phyloP scores from a whole-genome alignment of 2,888 invertebrate species.

The Deladenus siricidicola region DNA sequence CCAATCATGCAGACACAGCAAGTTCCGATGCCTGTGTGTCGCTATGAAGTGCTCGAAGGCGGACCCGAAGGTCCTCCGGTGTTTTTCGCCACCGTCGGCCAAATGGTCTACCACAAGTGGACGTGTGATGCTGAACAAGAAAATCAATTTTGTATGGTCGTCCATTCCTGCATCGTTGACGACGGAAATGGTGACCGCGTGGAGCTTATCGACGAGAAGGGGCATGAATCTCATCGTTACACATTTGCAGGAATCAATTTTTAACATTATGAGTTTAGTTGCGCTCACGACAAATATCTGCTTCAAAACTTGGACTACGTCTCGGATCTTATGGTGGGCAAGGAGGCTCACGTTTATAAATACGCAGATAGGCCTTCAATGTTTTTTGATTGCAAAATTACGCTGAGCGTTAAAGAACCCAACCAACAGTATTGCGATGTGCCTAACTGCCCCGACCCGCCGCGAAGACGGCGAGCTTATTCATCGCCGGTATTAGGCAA shows the following conservation, averaged over 20 bases:
- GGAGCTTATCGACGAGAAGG: conserved; percentile 45
- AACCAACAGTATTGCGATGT: conserved; percentile 34
- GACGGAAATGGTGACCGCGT: conserved; percentile 51
- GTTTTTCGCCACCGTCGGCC: conserved; percentile 47
- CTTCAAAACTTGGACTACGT: conserved; percentile 50
- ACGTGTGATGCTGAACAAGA: conserved; percentile 47
- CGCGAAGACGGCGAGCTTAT: conserved; percentile 20
- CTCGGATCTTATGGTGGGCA: conserved; percentile 48
- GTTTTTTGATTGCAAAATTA: conserved; percentile 52
- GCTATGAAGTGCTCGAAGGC: conserved; percentile 50
- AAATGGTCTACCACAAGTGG: conserved; percentile 53
- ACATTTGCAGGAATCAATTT: neutral
- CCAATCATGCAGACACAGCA: conserved; percentile 47
- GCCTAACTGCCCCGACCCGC: conserved; percentile 46
- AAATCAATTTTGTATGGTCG: conserved; percentile 51
- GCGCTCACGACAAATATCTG: conserved; percentile 50
- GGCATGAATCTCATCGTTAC: conserved; percentile 22
- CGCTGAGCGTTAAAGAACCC: conserved; percentile 47
- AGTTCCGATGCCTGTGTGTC: conserved; percentile 50
- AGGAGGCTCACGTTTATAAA: conserved; percentile 51
- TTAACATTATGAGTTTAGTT: conserved; percentile 29
- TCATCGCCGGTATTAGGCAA: no score
- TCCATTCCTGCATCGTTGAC: conserved; percentile 48
- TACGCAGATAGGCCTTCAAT: conserved; percentile 50
- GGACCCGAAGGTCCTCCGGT: conserved; percentile 50